A percentile compares a stretch with the other conserved stretches of the same genome.
These are phyloP conservation scores for Hybos culiciformis DNA, from an alignment of 2,888 invertebrate genomes.

Conservation along the genomic window DNA sequence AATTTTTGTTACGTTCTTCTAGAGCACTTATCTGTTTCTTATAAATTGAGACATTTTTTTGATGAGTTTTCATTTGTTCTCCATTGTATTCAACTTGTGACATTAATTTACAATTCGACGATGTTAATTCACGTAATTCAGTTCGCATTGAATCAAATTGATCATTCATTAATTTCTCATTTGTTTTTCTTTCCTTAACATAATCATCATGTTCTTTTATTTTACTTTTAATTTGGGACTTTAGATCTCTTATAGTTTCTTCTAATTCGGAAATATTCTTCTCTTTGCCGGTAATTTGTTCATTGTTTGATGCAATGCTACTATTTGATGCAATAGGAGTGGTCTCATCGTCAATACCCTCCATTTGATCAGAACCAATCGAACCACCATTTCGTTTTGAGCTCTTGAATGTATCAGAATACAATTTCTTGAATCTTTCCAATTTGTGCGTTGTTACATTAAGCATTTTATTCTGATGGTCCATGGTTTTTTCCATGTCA, in stretches of 20 bases:
- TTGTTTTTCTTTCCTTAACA: slow-evolving; percentile 70
- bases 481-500: slow-evolving; percentile 61
- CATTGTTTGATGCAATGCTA: slow-evolving; percentile 24
- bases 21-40: slow-evolving; percentile 75
- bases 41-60: slow-evolving; percentile 59
- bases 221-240: slow-evolving; percentile 53
- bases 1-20: slow-evolving; percentile 75
- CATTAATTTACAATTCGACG: slow-evolving; percentile 64
- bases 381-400: too few relatives aligned
- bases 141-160: slow-evolving; percentile 68
- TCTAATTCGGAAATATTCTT: slow-evolving; percentile 42
- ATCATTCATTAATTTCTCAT: slow-evolving; percentile 69
- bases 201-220: slow-evolving; percentile 76
- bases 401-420: slow-evolving; percentile 49
- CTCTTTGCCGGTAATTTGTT: slow-evolving; percentile 36
- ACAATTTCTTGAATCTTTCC: slow-evolving; percentile 76
- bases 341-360: slow-evolving; percentile 27
- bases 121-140: slow-evolving; percentile 58
- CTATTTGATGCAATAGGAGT: slow-evolving; percentile 12
- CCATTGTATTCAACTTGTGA: slow-evolving; percentile 73
- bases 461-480: slow-evolving; percentile 70
- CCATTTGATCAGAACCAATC: slow-evolving; percentile 18
- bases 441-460: slow-evolving; percentile 68
- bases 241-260: slow-evolving; percentile 41
- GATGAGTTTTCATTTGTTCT: slow-evolving; percentile 66